Percentiles rank a stretch among this genome's conserved stretches.
Conservation (phyloP, 1,140 invertebrate species). For the Marisa cornuarietis region DNA sequence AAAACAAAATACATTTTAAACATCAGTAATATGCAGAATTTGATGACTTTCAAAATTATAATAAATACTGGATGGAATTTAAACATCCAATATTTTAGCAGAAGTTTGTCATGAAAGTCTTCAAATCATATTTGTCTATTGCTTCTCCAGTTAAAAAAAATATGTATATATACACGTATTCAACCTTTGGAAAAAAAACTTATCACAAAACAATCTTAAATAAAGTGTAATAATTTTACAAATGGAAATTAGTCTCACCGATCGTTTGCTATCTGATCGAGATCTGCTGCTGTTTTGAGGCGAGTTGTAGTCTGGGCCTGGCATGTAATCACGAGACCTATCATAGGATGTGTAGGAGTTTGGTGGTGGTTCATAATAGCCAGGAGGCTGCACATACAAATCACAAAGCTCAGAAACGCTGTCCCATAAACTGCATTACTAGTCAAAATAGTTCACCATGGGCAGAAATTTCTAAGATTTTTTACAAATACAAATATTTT, state of each 20-base stretch:
- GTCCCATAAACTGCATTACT: conserved; percentile 52
- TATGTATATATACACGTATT: too few species aligned
- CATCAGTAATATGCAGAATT: too few species aligned
- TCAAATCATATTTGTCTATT: too few species aligned
- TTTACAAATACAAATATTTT: background rate
- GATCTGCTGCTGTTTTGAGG: conserved; percentile 27
- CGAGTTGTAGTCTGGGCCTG: conserved; percentile 42
- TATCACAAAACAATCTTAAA: background rate
- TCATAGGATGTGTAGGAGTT: conserved; percentile 81
- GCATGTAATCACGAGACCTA: conserved; percentile 70
- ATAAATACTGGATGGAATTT: too few species aligned
- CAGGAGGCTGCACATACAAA: conserved; percentile 66
- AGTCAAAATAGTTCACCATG: conserved; percentile 76
- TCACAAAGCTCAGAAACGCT: too few species aligned
- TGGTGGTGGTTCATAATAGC: conserved; percentile 76
- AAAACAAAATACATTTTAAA: conserved; percentile 21
- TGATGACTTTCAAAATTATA: too few species aligned
- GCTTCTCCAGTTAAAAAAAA: too few species aligned
- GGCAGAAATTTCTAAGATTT: background rate
- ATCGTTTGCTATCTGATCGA: conserved; percentile 18
- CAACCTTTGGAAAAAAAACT: too few species aligned
- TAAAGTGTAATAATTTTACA: background rate
- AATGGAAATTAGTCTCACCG: conserved; percentile 11
- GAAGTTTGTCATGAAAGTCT: too few species aligned
- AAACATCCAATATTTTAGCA: too few species aligned